Percentiles rank a stretch among this genome's conserved stretches.
Evolutionary conservation across 2,888 invertebrate species (phyloP).

Genomic region (Cremastobaeus sp.): DNA sequence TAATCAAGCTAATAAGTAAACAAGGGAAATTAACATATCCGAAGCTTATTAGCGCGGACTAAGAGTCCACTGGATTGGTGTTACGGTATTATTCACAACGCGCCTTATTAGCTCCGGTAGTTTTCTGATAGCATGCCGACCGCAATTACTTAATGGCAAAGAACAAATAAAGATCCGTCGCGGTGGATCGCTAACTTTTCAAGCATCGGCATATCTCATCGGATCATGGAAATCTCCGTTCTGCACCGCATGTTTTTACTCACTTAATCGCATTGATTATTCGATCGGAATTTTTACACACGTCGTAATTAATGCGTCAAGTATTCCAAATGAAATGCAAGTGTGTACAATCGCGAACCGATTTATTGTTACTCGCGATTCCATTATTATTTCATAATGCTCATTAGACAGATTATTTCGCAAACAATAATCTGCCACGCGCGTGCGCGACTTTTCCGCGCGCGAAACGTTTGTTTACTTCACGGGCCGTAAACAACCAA

Average conservation of each 20-base stretch:
- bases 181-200: constrained; percentile 43
- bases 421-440: no score
- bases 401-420: no score
- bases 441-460: no score
- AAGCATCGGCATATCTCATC: constrained; percentile 44
- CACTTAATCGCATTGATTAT: constrained; percentile 52
- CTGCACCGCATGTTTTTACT: constrained; percentile 42
- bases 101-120: no score
- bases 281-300: constrained; percentile 49
- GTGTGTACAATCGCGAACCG: constrained; percentile 4
- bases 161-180: constrained; percentile 38
- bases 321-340: constrained; percentile 39
- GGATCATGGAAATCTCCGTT: constrained; percentile 58
- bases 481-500: no score
- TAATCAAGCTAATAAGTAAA: no score
- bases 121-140: no score
- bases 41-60: no score
- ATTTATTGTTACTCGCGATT: not conserved
- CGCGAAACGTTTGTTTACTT: constrained; percentile 2
- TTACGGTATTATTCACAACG: no score
- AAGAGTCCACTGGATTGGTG: no score
- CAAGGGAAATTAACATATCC: no score
- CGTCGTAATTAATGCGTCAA: constrained; percentile 35
- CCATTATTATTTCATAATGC: no score
- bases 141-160: constrained; percentile 14